phyloP scores from a whole-genome alignment of 2,888 invertebrate species.

The Alentia gelatinosa region DNA sequence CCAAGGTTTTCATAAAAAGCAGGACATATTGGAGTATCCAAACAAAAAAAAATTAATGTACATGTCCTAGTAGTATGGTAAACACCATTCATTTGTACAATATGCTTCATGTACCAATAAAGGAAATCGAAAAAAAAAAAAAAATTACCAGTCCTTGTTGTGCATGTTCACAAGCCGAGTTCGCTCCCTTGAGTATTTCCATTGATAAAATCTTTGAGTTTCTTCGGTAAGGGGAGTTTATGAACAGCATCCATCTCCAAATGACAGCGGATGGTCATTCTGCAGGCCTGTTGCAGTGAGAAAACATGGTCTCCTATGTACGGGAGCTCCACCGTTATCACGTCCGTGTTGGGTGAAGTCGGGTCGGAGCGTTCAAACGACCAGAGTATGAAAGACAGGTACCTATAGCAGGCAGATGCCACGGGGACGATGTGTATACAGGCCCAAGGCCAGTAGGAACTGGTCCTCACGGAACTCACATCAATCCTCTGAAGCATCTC shows the following conservation, averaged over 20 bases:
- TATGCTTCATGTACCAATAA: no score
- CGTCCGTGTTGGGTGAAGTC: background rate
- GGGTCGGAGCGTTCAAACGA: no score
- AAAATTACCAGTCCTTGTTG: no score
- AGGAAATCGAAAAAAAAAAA: no score
- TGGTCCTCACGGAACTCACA: background rate
- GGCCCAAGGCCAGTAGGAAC: background rate
- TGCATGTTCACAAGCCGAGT: no score
- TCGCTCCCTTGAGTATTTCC: background rate
- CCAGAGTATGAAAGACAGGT: background rate
- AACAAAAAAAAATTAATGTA: no score
- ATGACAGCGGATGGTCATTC: background rate
- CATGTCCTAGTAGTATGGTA: no score
- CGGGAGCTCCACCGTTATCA: background rate
- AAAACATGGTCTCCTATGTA: background rate
- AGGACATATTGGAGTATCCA: no score
- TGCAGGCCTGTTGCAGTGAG: background rate
- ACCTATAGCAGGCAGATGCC: background rate
- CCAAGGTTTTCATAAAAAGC: no score
- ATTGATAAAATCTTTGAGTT: background rate
- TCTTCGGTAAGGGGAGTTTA: background rate
- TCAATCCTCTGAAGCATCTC: background rate
- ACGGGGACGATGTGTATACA: background rate
- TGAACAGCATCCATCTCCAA: background rate
- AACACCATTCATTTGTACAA: no score